Evolutionary conservation across 2,888 invertebrate genomes (phyloP).

Genomic region (Loripinus fragilis): DNA sequence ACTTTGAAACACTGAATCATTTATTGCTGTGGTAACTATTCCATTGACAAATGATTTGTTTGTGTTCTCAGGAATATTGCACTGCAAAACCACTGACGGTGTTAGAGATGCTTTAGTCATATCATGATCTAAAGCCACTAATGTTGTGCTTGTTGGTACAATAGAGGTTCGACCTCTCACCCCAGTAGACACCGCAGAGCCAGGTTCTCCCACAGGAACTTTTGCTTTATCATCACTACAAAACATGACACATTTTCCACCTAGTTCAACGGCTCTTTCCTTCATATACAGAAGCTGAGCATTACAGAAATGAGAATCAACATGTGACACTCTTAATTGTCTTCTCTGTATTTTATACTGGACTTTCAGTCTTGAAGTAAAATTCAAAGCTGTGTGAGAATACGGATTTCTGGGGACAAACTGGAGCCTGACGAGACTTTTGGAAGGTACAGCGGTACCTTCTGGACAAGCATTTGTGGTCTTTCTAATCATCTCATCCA

Average conservation of each 20-base stretch:
- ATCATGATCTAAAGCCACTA: conserved; percentile 51
- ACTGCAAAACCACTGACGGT: conserved; percentile 46
- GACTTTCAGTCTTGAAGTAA: conserved; percentile 31
- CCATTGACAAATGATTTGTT: conserved; percentile 52
- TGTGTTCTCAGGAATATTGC: conserved; percentile 28
- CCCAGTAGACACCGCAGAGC: not conserved
- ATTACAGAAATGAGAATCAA: conserved; percentile 43
- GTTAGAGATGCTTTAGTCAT: conserved; percentile 39
- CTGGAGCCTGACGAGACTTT: conserved; percentile 41
- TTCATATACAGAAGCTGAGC: conserved; percentile 47
- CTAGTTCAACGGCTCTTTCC: conserved; percentile 17
- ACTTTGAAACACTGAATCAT: conserved; percentile 52
- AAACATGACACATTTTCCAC: conserved; percentile 1
- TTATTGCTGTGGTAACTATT: conserved; percentile 33
- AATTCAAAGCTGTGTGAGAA: conserved; percentile 28
- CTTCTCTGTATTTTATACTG: conserved; percentile 52
- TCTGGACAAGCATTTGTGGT: conserved; percentile 45
- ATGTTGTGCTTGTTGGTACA: not conserved
- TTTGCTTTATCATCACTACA: conserved; percentile 29
- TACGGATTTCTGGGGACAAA: conserved; percentile 52
- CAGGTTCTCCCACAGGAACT: not conserved
- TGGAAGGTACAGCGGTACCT: conserved; percentile 42
- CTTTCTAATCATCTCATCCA: conserved; percentile 37
- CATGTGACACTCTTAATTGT: conserved; percentile 38
- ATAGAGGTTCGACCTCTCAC: not conserved